phyloP scores from a whole-genome alignment of 1,140 invertebrate genomes.

The Brachystomella parvula region DNA sequence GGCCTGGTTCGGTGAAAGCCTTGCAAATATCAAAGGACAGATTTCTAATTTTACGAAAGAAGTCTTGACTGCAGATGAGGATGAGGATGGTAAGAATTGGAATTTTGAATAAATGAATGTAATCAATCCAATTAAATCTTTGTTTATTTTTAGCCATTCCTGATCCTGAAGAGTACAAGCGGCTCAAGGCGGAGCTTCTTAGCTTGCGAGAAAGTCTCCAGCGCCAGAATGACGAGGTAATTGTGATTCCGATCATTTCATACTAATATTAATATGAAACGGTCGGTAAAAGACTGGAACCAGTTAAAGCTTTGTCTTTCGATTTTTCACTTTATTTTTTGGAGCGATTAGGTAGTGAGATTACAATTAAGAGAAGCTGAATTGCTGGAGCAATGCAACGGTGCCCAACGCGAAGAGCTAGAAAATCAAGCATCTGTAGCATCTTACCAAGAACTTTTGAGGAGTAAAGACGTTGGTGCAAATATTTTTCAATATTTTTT shows the following conservation, averaged over 20 bases:
- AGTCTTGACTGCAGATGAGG: slow-evolving; percentile 54
- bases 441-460: slow-evolving; percentile 28
- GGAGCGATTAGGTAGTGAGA: slow-evolving; percentile 20
- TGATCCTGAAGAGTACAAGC: neutral
- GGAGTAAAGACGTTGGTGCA: slow-evolving; percentile 26
- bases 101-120: neutral
- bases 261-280: neutral
- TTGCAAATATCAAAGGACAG: slow-evolving; percentile 62
- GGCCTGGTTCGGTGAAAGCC: slow-evolving; percentile 67
- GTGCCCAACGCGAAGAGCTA: slow-evolving; percentile 20
- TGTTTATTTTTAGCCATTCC: neutral
- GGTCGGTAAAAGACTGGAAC: too few relatives aligned
- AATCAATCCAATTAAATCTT: neutral
- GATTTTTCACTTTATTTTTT: too few relatives aligned
- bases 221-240: neutral
- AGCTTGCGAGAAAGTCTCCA: neutral
- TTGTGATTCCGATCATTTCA: neutral
- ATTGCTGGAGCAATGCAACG: slow-evolving; percentile 23
- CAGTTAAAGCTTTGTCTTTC: too few relatives aligned
- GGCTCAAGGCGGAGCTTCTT: neutral
- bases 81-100: slow-evolving; percentile 45
- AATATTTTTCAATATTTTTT: neutral
- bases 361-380: slow-evolving; percentile 12
- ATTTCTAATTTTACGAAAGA: slow-evolving; percentile 66
- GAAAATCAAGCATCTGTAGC: slow-evolving; percentile 24